Percentiles rank a stretch among this genome's conserved stretches.
Evolutionary conservation across 2,888 invertebrate species (phyloP).

Genomic region (Rhorus exstirpatorius): DNA sequence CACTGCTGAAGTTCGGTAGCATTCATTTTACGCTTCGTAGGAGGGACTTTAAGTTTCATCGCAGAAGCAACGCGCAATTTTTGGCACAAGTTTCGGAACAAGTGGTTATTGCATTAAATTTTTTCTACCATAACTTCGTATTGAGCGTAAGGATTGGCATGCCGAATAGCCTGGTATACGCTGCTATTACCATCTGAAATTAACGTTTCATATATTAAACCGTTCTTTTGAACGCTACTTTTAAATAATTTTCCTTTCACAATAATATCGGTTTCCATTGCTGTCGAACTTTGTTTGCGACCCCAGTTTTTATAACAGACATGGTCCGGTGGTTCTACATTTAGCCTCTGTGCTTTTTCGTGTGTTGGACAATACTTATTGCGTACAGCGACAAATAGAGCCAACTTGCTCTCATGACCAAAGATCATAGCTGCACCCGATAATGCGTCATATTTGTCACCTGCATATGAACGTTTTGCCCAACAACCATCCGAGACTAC

Average conservation of each 20-base stretch:
- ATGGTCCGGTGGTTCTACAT: constrained; percentile 63
- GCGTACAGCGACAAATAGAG: constrained; percentile 70
- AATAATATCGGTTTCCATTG: constrained; percentile 70
- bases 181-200: constrained; percentile 77
- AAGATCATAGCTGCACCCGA: constrained; percentile 43
- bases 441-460: constrained; percentile 43
- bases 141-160: constrained; percentile 73
- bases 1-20: constrained; percentile 21
- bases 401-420: constrained; percentile 47
- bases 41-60: not conserved
- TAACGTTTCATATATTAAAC: constrained; percentile 5
- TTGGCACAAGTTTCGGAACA: constrained; percentile 68
- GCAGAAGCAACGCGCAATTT: constrained; percentile 30
- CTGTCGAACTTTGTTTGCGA: constrained; percentile 71
- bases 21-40: not conserved
- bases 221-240: constrained; percentile 32
- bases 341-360: constrained; percentile 30
- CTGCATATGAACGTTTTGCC: constrained; percentile 54
- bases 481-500: constrained; percentile 52
- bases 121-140: constrained; percentile 71
- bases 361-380: constrained; percentile 74
- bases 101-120: constrained; percentile 79
- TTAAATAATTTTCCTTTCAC: constrained; percentile 56
- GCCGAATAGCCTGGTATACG: constrained; percentile 75
- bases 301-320: constrained; percentile 75